These are phyloP conservation scores for Orchesella flavescens DNA, from an alignment of 2,888 invertebrate species.

Conservation along the genomic window DNA sequence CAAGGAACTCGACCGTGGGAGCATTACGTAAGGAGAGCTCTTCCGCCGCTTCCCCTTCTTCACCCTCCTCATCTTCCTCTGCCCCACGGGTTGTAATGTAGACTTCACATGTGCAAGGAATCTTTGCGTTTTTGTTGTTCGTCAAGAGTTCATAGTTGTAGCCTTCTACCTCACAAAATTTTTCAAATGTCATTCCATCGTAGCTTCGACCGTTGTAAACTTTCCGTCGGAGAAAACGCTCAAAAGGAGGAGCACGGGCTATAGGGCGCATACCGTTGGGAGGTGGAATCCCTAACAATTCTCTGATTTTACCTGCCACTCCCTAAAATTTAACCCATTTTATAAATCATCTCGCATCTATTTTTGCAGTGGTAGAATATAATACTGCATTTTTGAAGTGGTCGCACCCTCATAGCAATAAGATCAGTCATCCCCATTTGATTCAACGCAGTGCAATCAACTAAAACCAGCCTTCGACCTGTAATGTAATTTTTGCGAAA, in stretches of 20 bases:
- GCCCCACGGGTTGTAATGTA: conserved; percentile 36
- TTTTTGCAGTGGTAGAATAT: too few species aligned
- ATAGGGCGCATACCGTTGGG: conserved; percentile 66
- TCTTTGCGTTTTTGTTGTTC: conserved; percentile 54
- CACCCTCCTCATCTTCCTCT: conserved; percentile 28
- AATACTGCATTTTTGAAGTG: neutral
- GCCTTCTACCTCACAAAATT: conserved; percentile 61
- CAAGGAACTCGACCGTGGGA: conserved; percentile 67
- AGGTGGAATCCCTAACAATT: conserved; percentile 59
- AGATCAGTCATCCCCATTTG: conserved; percentile 69
- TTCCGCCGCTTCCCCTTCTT: conserved; percentile 30
- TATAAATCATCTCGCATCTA: too few species aligned
- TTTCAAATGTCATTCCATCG: conserved; percentile 65
- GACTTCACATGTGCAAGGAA: conserved; percentile 62
- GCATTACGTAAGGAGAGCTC: conserved; percentile 57
- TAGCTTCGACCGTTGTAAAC: conserved; percentile 59
- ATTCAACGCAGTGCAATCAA: conserved; percentile 67
- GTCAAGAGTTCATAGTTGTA: conserved; percentile 57
- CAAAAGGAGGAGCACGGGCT: conserved; percentile 63
- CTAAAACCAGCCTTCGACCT: conserved; percentile 63
- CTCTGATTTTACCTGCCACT: conserved; percentile 63
- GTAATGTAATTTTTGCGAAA: conserved; percentile 65
- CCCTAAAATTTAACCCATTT: conserved; percentile 18
- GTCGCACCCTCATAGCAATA: conserved; percentile 60
- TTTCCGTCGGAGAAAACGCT: conserved; percentile 59